These are phyloP conservation scores for Anoplophora glabripennis DNA, from an alignment of 1,140 invertebrate species.

Conservation along the genomic window DNA sequence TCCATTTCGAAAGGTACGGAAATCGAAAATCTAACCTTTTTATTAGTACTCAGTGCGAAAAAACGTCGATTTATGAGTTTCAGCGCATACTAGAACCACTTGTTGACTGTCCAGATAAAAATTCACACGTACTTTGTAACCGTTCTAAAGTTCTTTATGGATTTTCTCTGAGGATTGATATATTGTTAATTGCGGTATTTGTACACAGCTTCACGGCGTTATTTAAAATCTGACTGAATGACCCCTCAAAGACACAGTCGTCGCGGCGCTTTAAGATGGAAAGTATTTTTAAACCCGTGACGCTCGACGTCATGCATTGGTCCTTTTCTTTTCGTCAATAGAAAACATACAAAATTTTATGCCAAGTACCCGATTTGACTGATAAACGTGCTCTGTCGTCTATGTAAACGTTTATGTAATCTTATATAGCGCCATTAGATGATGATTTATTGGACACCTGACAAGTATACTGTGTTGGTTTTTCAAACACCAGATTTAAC, in stretches of 20 bases:
- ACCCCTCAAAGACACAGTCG: conserved; percentile 10
- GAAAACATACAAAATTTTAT: conserved; percentile 12
- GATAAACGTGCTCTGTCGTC: no score
- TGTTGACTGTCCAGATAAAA: background rate
- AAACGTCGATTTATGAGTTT: background rate
- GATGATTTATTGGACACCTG: no score
- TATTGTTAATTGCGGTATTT: background rate
- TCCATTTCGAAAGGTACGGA: conserved; percentile 48
- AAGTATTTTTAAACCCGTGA: conserved; percentile 11
- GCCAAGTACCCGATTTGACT: background rate
- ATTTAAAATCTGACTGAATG: conserved; percentile 11
- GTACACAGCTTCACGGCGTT: conserved; percentile 1
- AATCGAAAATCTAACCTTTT: conserved; percentile 28
- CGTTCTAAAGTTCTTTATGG: no score
- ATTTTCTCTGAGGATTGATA: background rate
- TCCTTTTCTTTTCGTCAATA: conserved; percentile 11
- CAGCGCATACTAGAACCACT: background rate
- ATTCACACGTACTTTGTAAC: no score
- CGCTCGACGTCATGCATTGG: conserved; percentile 6
- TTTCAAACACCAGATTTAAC: no score
- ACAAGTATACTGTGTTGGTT: no score
- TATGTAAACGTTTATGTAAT: no score
- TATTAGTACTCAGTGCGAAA: conserved; percentile 5
- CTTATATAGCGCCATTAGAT: no score
- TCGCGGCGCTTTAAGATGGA: background rate